These are phyloP conservation scores for Luehdorfia chinensis DNA, from an alignment of 1,140 invertebrate species.

Conservation along the genomic window DNA sequence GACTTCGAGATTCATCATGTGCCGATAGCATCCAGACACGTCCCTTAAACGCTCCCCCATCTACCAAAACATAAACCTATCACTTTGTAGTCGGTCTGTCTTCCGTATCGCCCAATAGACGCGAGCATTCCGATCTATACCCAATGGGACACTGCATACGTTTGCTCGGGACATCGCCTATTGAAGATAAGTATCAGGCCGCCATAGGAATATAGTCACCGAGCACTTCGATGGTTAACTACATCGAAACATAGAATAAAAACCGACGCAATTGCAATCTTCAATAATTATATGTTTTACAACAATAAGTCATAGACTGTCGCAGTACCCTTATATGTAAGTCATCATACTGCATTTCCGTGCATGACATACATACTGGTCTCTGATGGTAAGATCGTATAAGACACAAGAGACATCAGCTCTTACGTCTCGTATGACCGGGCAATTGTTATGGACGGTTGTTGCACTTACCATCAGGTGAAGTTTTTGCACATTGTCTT, in stretches of 20 bases:
- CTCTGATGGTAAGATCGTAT: too few relatives aligned
- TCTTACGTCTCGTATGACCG: too few relatives aligned
- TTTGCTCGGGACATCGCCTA: conserved; percentile 35
- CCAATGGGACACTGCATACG: conserved; percentile 34
- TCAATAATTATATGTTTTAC: too few relatives aligned
- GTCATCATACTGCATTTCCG: too few relatives aligned
- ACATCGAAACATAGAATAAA: not conserved
- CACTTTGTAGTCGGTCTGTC: conserved; percentile 22
- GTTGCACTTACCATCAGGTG: too few relatives aligned
- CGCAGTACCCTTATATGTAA: too few relatives aligned
- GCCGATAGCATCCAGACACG: conserved; percentile 36
- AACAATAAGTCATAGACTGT: too few relatives aligned
- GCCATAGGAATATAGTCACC: conserved; percentile 21
- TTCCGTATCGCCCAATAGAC: conserved; percentile 28
- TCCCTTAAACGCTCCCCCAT: conserved; percentile 22
- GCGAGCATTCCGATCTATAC: conserved; percentile 40
- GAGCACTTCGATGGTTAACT: conserved; percentile 19
- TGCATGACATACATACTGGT: too few relatives aligned
- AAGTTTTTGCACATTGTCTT: too few relatives aligned
- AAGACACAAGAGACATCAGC: too few relatives aligned
- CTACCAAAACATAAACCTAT: conserved; percentile 38
- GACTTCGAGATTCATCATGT: conserved; percentile 27
- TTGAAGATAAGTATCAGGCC: conserved; percentile 42
- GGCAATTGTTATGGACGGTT: too few relatives aligned
- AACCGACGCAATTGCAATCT: too few relatives aligned